Evolutionary conservation across 2,797 vertebrate species (phyloP).

Genomic region (Hafferia zeledoni): DNA sequence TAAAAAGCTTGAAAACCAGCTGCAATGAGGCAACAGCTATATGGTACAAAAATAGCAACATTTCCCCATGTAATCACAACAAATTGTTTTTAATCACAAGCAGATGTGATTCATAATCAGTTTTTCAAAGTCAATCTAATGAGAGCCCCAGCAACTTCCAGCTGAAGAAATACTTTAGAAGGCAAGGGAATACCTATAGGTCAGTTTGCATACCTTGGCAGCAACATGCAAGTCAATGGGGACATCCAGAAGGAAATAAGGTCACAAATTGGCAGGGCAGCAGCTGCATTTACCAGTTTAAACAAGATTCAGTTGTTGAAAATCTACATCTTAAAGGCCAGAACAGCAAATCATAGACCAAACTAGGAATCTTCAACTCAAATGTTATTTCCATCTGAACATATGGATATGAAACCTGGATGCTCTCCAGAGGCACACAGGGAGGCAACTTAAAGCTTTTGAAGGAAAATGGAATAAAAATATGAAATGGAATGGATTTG

Average conservation of each 20-base stretch:
- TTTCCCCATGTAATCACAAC: neutral
- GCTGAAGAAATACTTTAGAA: conserved; percentile 58
- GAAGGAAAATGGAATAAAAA: neutral
- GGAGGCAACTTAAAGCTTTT: neutral
- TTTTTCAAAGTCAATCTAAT: conserved; percentile 20
- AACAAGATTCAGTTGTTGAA: conserved; percentile 14
- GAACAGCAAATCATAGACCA: conserved; percentile 29
- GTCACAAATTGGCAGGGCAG: conserved; percentile 53
- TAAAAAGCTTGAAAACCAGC: neutral
- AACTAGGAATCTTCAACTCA: conserved; percentile 44
- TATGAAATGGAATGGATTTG: neutral
- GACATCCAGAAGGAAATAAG: conserved; percentile 60
- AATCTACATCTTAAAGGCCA: conserved; percentile 27
- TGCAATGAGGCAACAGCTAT: neutral
- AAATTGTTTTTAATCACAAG: conserved; percentile 42
- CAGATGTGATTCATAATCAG: conserved; percentile 28
- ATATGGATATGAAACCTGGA: neutral
- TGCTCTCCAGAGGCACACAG: neutral
- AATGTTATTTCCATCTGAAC: conserved; percentile 53
- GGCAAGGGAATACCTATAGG: conserved; percentile 55
- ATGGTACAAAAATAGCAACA: neutral
- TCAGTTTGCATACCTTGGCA: conserved; percentile 58
- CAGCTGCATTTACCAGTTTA: conserved; percentile 48
- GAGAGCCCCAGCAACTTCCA: neutral
- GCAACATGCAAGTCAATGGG: neutral